Evolutionary conservation across 53 echinoderm and acorn worm genomes (phyloP).

Genomic region (Temnopleurus reevesii): DNA sequence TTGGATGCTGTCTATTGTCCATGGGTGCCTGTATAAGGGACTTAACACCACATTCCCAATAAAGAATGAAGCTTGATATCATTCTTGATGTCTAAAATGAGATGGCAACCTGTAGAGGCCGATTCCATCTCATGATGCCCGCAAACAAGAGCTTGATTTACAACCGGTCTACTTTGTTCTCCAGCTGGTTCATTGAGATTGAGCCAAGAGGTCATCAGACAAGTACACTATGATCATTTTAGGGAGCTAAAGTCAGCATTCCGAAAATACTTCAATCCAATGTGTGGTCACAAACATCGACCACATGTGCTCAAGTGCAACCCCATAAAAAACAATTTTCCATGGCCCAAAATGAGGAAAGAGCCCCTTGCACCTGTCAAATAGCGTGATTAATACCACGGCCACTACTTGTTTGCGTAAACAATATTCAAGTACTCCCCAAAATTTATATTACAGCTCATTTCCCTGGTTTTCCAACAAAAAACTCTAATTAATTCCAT

Average conservation of each 20-base stretch:
- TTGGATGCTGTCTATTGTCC: too few species aligned
- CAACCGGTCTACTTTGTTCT: constrained; percentile 16
- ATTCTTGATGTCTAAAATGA: background rate
- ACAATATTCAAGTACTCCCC: constrained; percentile 28
- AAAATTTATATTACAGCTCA: background rate
- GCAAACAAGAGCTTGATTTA: constrained; percentile 46
- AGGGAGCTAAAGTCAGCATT: constrained; percentile 13
- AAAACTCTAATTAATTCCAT: constrained; percentile 7
- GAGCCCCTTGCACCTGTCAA: background rate
- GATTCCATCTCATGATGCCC: background rate
- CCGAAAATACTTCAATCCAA: constrained; percentile 46
- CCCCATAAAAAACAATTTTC: background rate
- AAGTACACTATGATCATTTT: constrained; percentile 42
- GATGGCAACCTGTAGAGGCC: background rate
- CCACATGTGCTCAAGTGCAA: constrained; percentile 42
- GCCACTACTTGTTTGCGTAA: constrained; percentile 32
- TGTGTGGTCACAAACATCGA: constrained; percentile 41
- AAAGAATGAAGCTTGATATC: background rate
- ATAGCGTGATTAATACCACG: background rate
- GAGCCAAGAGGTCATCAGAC: constrained; percentile 25
- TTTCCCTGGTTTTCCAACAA: constrained; percentile 8
- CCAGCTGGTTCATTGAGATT: constrained; percentile 8
- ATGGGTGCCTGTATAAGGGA: too few species aligned
- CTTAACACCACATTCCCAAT: background rate
- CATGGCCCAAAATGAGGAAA: background rate